Evolutionary conservation across 2,888 invertebrate genomes (phyloP), one percentile per base, ranked within the genome.

Genomic region (Mimas tiliae): DNA sequence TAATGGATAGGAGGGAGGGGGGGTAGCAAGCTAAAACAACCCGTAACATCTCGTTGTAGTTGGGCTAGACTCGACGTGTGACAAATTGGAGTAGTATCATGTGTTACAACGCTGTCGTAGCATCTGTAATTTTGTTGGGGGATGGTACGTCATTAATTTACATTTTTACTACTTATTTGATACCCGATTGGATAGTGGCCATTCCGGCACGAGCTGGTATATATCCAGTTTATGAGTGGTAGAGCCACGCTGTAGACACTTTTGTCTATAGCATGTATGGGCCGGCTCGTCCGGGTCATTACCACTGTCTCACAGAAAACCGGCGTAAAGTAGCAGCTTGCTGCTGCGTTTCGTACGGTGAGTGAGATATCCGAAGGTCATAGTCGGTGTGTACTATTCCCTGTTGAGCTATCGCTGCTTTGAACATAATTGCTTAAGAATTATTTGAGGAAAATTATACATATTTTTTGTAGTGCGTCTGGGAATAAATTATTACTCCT

Each of bases 1-100:
- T 58, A 58, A 38, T 58, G 58, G 58, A 58, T 42, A 19, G 38
- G 42, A 16, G 34, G 19, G 42, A 19, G 58, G 16, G 8, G 14
- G 58, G 16, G 8, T 6, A 21, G 16, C 16, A 12, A 21, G 55
- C 42, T 58, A 42, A 58, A 58, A 58, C 58, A 58, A 58, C 58
- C 19, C 19, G 58, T 58, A 58, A 58, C 58, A 58, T 58, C 58
- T 58, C 58, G 19, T 38, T 42, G 42, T 58, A 42, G 58, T 38
- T 21, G 58, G 38, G 42, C 58, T 19, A 58, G 58, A 38, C 58
- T 19, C 42, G 58, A 58, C 58, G 58, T 58, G 58, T 58, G 58
- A 58, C 58, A 58, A 58, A 58, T 58, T 58, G 58, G 42, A 58
- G 58, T 58, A 58, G 38, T 58, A 58, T 58, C 58, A 58, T 58